Conservation (phyloP, 1,140 invertebrate genomes). For the Chironomus striatipennis region DNA sequence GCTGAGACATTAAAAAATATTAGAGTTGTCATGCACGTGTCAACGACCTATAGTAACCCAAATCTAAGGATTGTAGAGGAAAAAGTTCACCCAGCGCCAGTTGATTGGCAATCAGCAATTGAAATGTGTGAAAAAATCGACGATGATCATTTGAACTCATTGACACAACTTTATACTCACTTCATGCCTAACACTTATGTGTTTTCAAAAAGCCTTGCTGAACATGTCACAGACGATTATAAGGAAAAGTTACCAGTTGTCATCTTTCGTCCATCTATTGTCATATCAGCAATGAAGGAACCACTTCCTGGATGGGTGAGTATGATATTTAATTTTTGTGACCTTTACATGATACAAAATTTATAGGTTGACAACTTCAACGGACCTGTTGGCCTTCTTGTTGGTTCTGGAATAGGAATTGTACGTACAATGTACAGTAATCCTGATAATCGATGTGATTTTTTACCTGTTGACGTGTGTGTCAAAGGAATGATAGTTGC, state of each 20-base stretch:
- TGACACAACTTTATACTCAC: slow-evolving; percentile 35
- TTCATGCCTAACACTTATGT: slow-evolving; percentile 56
- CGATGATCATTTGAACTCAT: slow-evolving; percentile 46
- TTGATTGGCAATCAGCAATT: slow-evolving; percentile 60
- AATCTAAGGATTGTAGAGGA: slow-evolving; percentile 47
- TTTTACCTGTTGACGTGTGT: slow-evolving; percentile 51
- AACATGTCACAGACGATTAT: slow-evolving; percentile 49
- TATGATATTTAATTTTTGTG: not conserved
- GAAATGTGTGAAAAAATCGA: slow-evolving; percentile 58
- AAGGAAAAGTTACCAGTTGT: slow-evolving; percentile 51
- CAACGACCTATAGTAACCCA: slow-evolving; percentile 53
- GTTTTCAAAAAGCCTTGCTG: slow-evolving; percentile 55
- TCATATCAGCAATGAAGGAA: slow-evolving; percentile 33
- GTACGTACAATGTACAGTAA: slow-evolving; percentile 33
- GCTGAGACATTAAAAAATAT: slow-evolving; percentile 49
- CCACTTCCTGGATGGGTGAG: slow-evolving; percentile 48
- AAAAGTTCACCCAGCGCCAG: slow-evolving; percentile 53
- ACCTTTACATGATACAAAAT: slow-evolving; percentile 29
- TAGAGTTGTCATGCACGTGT: slow-evolving; percentile 50
- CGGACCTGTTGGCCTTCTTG: slow-evolving; percentile 48
- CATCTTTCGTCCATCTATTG: slow-evolving; percentile 58
- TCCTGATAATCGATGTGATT: slow-evolving; percentile 28
- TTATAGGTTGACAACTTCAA: slow-evolving; percentile 56
- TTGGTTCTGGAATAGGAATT: slow-evolving; percentile 47
- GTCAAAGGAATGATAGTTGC: slow-evolving; percentile 52